Percentiles rank a stretch among this genome's conserved stretches.
phyloP scores from a whole-genome alignment of 2,113 vertebrate species.

The Hyperoodon ampullatus region DNA sequence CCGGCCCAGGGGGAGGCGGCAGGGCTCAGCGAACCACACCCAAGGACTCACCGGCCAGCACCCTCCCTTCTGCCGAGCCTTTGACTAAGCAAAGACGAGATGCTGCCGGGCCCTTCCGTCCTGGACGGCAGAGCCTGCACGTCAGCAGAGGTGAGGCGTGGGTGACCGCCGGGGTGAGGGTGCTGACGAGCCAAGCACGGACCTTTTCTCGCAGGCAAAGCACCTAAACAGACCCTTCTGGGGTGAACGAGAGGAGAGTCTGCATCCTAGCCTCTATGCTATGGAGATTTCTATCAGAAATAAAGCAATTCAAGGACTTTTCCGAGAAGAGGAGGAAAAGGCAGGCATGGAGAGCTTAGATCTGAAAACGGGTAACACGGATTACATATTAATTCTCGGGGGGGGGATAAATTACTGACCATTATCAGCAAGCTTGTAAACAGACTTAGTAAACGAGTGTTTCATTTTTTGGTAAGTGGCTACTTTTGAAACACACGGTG shows the following conservation, averaged over 20 bases:
- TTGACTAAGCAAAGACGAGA: background rate
- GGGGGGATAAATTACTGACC: background rate
- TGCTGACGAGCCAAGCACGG: background rate
- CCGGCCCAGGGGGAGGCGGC: background rate
- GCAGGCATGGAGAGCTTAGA: background rate
- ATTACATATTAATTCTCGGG: background rate
- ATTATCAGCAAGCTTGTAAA: background rate
- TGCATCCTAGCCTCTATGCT: background rate
- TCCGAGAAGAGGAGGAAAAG: background rate
- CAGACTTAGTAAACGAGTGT: background rate
- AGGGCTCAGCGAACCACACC: fast-evolving
- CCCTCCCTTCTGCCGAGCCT: background rate
- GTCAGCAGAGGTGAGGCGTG: background rate
- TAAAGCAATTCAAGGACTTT: background rate
- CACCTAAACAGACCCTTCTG: background rate
- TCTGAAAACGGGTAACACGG: background rate
- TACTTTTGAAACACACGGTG: background rate
- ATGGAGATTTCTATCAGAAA: background rate
- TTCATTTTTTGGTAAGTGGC: background rate
- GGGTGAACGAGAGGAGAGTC: background rate
- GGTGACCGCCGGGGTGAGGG: background rate
- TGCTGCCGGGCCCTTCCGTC: background rate
- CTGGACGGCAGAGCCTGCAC: background rate
- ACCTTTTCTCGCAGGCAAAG: background rate
- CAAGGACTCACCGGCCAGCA: background rate